phyloP scores from a whole-genome alignment of 2,888 invertebrate genomes.

The Osmoderma eremita region DNA sequence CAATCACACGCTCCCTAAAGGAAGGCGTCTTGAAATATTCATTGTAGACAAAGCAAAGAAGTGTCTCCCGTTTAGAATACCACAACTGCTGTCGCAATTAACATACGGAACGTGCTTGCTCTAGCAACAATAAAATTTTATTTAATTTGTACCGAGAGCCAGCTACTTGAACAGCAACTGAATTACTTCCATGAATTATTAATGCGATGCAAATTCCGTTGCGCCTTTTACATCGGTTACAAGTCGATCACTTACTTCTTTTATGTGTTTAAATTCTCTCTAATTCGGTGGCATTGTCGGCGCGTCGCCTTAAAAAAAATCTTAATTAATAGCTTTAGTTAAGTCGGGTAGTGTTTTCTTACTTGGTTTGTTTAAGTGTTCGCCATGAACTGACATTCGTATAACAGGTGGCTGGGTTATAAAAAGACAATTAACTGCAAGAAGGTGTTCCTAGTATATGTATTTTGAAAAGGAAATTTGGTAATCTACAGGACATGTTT shows the following conservation, averaged over 20 bases:
- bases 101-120: slow-evolving; percentile 30
- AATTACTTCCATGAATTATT: slow-evolving; percentile 35
- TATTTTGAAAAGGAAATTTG: slow-evolving; percentile 1
- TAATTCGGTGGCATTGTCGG: slow-evolving; percentile 15
- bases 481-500: slow-evolving; percentile 6
- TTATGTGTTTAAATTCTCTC: slow-evolving; percentile 16
- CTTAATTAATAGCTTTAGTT: slow-evolving; percentile 31
- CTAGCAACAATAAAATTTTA: slow-evolving; percentile 34
- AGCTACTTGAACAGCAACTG: slow-evolving; percentile 38
- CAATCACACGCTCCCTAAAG: too few species aligned
- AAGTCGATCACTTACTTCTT: slow-evolving; percentile 14
- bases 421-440: slow-evolving; percentile 20
- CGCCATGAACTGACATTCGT: slow-evolving; percentile 7
- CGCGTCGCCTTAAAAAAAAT: slow-evolving; percentile 2
- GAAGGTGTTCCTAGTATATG: slow-evolving; percentile 13
- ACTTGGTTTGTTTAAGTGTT: slow-evolving; percentile 7
- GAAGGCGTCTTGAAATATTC: too few species aligned
- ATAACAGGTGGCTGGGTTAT: slow-evolving; percentile 17
- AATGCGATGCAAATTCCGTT: slow-evolving; percentile 38
- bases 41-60: neutral
- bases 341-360: slow-evolving; percentile 7
- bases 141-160: slow-evolving; percentile 33
- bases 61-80: neutral
- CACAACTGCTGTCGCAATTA: slow-evolving; percentile 20
- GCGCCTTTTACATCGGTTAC: slow-evolving; percentile 18